Conservation (phyloP, 2,113 vertebrate species). For the Myiozetetes cayanensis region DNA sequence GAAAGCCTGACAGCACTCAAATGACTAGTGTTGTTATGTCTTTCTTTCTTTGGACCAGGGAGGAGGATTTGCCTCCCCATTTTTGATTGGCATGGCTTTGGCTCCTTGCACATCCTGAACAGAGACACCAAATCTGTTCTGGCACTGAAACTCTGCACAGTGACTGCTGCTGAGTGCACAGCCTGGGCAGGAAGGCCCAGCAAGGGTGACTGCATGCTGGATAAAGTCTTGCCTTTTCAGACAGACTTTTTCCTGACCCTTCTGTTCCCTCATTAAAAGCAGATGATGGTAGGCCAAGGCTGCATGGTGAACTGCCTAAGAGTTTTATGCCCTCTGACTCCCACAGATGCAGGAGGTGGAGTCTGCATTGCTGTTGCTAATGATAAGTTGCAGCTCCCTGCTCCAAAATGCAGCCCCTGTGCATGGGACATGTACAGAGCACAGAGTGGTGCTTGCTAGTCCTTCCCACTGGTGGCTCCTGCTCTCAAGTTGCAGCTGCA, state of each 20-base stretch:
- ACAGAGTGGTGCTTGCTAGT: background rate
- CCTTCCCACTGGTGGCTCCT: background rate
- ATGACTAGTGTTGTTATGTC: rapidly evolving
- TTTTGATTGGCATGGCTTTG: background rate
- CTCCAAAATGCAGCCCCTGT: too few relatives aligned
- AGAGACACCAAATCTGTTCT: background rate
- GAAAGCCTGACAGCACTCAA: background rate
- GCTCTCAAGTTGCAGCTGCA: background rate
- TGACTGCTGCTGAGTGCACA: background rate
- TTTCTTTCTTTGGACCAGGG: background rate
- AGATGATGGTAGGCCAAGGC: background rate
- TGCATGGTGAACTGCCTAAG: rapidly evolving
- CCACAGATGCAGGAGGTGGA: background rate
- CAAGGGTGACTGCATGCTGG: background rate
- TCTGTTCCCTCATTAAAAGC: background rate
- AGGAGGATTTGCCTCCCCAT: background rate
- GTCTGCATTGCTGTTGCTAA: background rate
- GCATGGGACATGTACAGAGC: rapidly evolving
- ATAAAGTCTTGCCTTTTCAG: background rate
- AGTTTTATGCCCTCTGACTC: background rate
- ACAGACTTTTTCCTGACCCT: background rate
- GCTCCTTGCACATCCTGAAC: background rate
- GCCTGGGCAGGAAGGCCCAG: background rate
- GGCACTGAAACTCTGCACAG: background rate
- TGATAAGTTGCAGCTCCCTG: background rate